A percentile compares a stretch with the other conserved stretches of the same genome.
These are phyloP conservation scores for Puntigrus tetrazona DNA, from an alignment of 2,113 vertebrate species.

Conservation along the genomic window DNA sequence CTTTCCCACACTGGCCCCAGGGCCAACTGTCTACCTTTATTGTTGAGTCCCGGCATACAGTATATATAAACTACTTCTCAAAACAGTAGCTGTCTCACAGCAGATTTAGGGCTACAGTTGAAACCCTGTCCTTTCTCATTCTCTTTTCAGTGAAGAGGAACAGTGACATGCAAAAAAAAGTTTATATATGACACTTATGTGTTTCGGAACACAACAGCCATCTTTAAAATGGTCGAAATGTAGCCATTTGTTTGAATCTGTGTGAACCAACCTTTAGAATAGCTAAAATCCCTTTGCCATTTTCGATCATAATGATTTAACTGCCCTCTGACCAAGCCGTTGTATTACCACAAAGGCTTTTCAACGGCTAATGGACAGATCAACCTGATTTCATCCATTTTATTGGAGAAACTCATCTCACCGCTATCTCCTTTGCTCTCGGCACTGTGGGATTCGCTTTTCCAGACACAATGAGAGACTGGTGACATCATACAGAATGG, in stretches of 20 bases:
- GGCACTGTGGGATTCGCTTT: constrained; percentile 14
- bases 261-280: background rate
- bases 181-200: background rate
- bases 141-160: background rate
- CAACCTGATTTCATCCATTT: constrained; percentile 34
- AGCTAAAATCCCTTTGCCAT: background rate
- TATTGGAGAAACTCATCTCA: constrained; percentile 46
- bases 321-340: background rate
- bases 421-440: constrained; percentile 9
- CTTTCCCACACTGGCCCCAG: background rate
- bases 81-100: no score
- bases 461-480: constrained; percentile 36
- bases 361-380: constrained; percentile 32
- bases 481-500: constrained; percentile 42
- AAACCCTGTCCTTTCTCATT: background rate
- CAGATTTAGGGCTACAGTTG: background rate
- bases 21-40: background rate
- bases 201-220: background rate
- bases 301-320: constrained; percentile 17
- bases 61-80: background rate
- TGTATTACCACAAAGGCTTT: constrained; percentile 40
- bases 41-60: background rate
- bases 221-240: background rate
- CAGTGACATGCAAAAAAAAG: background rate
- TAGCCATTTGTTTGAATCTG: background rate